Base-by-base conservation (phyloP, 2,888 invertebrate genomes). In the Nomada hirtipes region DNA sequence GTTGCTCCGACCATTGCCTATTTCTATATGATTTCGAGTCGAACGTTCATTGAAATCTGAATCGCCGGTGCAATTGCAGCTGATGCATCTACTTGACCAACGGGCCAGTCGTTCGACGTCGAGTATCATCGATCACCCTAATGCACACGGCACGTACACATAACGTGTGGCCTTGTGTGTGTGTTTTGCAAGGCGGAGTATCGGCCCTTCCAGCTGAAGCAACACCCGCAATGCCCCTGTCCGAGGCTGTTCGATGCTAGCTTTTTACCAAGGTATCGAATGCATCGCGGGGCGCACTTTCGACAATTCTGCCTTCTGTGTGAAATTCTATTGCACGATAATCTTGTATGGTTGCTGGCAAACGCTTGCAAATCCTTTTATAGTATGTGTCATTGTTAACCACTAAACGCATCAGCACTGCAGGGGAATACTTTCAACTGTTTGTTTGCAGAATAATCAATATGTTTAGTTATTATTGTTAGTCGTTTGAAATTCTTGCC, bases 61-160 rank as follows among this genome's bases (percentile, higher is more conserved):
- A 86, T 81, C 78, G 70, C 65, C 57, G 76, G 67, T 26, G 84
- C 86, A 70, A 86, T 79, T 82, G 79, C 86, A 82, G 84, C 82
- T 84, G 84, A 82, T 86, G 86, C 87, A 76, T 80, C 84, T 82
- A 87, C 86, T 87, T 84, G 87, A 87, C 78, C 82, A 76, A 84
- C 77, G 78, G 61, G 67, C 77, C 71, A 69, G 67, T 59, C 78
- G 81, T 52, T 69, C 81, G 83, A 86, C 80, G 71, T 88, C 83
- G 86, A 88, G 85, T 74, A 79, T 81, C 88, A 85, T 88, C 79
- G 83, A 88, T 88, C 85, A 83, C 73, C 76, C 67, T 81, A 79
- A 82, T 78, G 73, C 78, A 73, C 61, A 68, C 44, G 63, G 36
- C 64, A 60, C 65, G 44, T 70, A 63, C 72, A 69, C 73, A 36